These are phyloP conservation scores for Lonchura striata DNA, from an alignment of 2,113 vertebrate species.

Conservation along the genomic window DNA sequence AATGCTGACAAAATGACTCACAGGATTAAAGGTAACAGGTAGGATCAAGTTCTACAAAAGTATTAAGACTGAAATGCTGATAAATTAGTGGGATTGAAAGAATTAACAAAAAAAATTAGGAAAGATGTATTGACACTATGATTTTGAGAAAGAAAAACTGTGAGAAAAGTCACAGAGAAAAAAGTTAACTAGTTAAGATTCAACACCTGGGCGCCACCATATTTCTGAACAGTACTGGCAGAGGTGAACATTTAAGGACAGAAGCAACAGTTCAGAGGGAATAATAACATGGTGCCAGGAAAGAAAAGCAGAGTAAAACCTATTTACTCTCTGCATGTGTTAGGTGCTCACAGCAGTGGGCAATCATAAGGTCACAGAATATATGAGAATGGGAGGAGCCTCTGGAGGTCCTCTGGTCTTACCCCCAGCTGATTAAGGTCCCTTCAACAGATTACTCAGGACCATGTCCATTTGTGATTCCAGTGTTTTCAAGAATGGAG, in stretches of 20 bases:
- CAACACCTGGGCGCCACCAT: rapidly evolving
- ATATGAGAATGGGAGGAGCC: rapidly evolving
- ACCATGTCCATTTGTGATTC: neutral
- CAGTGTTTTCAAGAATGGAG: neutral
- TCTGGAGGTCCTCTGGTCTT: neutral
- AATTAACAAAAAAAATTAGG: neutral
- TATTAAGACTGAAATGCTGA: neutral
- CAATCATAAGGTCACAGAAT: neutral
- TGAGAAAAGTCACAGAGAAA: neutral
- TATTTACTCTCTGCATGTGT: neutral
- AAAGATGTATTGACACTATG: neutral
- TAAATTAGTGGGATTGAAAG: neutral
- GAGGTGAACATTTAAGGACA: neutral
- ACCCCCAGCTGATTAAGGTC: rapidly evolving
- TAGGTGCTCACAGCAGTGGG: neutral
- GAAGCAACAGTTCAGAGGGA: neutral
- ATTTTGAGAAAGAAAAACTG: neutral
- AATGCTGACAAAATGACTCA: neutral
- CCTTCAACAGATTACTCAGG: neutral
- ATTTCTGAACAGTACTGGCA: neutral
- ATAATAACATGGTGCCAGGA: neutral
- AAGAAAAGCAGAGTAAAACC: neutral
- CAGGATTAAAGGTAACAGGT: neutral
- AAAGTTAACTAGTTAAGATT: neutral
- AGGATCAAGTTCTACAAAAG: neutral